phyloP scores from a whole-genome alignment of 2,113 vertebrate species.

The Varanus komodoensis region DNA sequence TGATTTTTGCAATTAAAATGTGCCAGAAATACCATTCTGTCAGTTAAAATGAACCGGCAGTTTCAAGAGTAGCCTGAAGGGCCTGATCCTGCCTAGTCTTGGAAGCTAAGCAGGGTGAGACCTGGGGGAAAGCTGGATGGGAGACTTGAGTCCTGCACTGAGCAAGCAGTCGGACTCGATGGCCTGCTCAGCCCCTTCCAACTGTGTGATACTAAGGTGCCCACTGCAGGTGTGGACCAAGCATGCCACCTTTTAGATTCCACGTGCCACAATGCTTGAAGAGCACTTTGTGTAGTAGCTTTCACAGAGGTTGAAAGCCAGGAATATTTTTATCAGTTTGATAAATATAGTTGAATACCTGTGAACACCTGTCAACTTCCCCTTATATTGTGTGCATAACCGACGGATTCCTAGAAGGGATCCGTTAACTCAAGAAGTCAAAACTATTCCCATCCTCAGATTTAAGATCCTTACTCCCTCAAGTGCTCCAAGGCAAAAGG shows the following conservation, averaged over 20 bases:
- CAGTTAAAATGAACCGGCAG: constrained; percentile 5
- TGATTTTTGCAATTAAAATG: constrained; percentile 2
- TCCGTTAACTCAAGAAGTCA: background rate
- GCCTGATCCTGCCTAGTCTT: too few species aligned
- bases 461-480: background rate
- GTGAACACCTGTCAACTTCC: background rate
- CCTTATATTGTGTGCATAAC: background rate
- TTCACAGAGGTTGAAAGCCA: constrained; percentile 40
- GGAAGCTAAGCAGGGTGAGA: too few species aligned
- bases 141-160: too few species aligned
- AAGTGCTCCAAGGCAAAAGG: background rate
- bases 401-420: background rate
- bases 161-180: too few species aligned
- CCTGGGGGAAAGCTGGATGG: too few species aligned
- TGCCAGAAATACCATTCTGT: constrained; percentile 27
- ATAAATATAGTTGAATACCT: background rate
- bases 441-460: background rate
- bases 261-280: constrained; percentile 51
- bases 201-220: constrained; percentile 2
- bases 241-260: constrained; percentile 26
- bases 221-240: constrained; percentile 33
- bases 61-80: too few species aligned
- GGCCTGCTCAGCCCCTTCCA: too few species aligned
- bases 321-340: fast-evolving
- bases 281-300: constrained; percentile 48